Evolutionary conservation across 2,797 vertebrate genomes (phyloP).

Genomic region (Micrastur ruficollis): DNA sequence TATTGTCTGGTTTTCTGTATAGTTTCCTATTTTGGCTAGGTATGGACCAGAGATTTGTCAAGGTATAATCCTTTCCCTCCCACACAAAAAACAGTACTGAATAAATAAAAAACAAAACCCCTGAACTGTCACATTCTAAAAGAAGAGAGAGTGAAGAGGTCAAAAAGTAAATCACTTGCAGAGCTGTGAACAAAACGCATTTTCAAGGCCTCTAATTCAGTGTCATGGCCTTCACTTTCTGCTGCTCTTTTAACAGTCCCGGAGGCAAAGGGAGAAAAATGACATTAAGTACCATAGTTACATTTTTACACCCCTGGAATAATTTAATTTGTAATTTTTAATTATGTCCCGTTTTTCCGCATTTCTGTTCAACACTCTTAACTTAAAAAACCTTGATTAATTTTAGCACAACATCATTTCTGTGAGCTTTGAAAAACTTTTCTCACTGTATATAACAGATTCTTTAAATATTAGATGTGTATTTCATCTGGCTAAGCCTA

Average conservation of each 20-base stretch:
- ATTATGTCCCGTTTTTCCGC: not conserved
- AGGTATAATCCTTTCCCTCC: not conserved
- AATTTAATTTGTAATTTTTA: not conserved
- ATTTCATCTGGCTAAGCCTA: not conserved
- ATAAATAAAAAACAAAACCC: rapidly evolving
- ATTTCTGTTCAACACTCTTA: not conserved
- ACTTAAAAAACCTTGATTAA: not conserved
- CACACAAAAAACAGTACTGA: not conserved
- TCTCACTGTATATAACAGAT: not conserved
- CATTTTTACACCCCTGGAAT: not conserved
- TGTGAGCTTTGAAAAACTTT: not conserved
- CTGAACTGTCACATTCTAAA: not conserved
- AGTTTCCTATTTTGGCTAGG: not conserved
- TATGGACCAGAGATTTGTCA: not conserved
- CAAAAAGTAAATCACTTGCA: not conserved
- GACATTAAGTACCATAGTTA: not conserved
- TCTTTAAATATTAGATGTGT: not conserved
- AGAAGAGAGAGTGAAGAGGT: not conserved
- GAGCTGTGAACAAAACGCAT: not conserved
- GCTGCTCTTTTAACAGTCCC: not conserved
- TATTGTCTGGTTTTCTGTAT: not conserved
- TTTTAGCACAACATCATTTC: not conserved
- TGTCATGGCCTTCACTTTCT: not conserved
- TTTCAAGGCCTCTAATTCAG: not conserved
- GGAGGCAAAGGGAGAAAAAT: not conserved